A percentile compares a stretch with the other conserved stretches of the same genome.
These are phyloP conservation scores for Saccostrea cuccullata DNA, from an alignment of 1,140 invertebrate genomes.

Conservation along the genomic window DNA sequence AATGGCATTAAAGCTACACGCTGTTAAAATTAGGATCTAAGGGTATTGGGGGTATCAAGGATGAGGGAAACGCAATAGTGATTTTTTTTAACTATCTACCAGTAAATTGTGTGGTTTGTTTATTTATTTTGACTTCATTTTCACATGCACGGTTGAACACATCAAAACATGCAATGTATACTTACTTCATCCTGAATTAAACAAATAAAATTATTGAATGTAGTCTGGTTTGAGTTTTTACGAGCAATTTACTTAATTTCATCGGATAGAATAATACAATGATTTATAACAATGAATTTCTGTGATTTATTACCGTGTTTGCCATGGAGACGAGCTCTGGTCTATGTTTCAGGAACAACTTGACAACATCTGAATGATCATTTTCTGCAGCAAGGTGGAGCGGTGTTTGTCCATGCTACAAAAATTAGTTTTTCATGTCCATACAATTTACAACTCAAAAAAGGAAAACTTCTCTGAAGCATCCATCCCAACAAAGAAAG, in stretches of 20 bases:
- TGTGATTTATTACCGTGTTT: conserved; percentile 84
- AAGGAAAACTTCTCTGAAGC: no score
- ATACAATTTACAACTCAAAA: no score
- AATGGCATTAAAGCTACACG: background rate
- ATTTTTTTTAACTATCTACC: background rate
- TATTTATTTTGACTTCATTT: background rate
- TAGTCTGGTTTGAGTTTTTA: background rate
- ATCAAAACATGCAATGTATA: conserved; percentile 13
- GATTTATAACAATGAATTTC: background rate
- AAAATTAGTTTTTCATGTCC: background rate
- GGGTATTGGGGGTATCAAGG: background rate
- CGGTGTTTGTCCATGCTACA: conserved; percentile 81
- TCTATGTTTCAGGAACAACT: conserved; percentile 97
- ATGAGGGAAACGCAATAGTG: no score
- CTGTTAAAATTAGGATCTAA: background rate
- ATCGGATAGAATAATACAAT: background rate
- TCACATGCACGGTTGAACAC: background rate
- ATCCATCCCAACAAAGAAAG: background rate
- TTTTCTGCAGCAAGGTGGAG: conserved; percentile 94
- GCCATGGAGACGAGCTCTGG: conserved; percentile 87
- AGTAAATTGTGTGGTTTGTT: background rate
- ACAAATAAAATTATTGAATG: no score
- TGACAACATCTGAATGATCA: conserved; percentile 98
- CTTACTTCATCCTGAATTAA: conserved; percentile 41
- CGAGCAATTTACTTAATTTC: background rate